These are phyloP conservation scores for Orchesella cincta DNA, from an alignment of 1,140 invertebrate genomes.

Conservation along the genomic window DNA sequence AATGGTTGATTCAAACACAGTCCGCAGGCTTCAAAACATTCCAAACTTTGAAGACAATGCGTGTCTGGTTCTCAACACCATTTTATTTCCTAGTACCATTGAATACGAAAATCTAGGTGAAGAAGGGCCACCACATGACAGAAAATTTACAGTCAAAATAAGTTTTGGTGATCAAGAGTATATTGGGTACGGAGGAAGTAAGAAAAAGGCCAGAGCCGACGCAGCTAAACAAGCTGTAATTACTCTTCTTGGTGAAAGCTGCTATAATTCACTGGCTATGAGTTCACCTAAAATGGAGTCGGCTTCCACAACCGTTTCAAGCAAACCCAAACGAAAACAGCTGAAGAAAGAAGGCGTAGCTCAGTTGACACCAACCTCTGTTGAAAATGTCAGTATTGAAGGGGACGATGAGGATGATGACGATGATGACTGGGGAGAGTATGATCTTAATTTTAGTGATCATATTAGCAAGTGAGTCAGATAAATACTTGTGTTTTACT, in stretches of 20 bases:
- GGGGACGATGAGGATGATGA: constrained; percentile 16
- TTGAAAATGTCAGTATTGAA: neutral
- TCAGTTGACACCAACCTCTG: neutral
- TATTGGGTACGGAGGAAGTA: constrained; percentile 36
- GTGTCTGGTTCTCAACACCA: constrained; percentile 29
- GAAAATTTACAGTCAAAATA: constrained; percentile 32
- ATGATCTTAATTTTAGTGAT: constrained; percentile 42
- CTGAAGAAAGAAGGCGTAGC: neutral
- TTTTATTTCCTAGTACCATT: constrained; percentile 30
- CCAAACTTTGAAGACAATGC: constrained; percentile 45
- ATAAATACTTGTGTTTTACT: neutral
- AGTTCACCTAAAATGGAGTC: constrained; percentile 6
- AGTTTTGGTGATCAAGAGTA: constrained; percentile 4
- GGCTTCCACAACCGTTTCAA: constrained; percentile 1
- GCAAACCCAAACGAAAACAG: constrained; percentile 2
- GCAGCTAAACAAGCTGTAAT: constrained; percentile 42
- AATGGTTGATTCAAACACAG: neutral
- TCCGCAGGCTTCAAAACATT: constrained; percentile 40
- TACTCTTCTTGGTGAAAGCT: constrained; percentile 32
- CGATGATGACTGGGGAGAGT: constrained; percentile 26
- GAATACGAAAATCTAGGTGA: constrained; percentile 20
- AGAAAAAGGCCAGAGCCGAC: constrained; percentile 47
- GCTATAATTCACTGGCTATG: constrained; percentile 25
- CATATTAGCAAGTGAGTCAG: constrained; percentile 39
- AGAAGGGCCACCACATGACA: constrained; percentile 42